Conservation (phyloP, 2,888 invertebrate genomes). For the Lasioglossum pauxillum region DNA sequence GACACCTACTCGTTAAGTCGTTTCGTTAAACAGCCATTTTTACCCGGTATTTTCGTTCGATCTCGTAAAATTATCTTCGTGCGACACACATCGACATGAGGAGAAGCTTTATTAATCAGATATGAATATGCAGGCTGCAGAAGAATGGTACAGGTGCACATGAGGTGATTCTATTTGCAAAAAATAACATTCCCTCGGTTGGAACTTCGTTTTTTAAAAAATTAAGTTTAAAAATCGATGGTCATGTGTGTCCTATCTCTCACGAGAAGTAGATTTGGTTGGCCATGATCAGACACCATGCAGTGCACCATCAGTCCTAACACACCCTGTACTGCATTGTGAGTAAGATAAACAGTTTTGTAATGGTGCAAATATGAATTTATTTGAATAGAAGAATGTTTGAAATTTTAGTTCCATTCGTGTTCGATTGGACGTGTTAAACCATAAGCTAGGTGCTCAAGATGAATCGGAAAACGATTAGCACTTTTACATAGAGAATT, state of each 20-base stretch:
- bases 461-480: neutral
- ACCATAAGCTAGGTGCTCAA: neutral
- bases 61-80: neutral
- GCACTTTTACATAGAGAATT: neutral
- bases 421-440: neutral
- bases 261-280: neutral
- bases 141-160: neutral
- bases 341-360: too few relatives aligned
- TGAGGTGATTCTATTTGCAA: neutral
- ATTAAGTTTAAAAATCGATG: too few relatives aligned
- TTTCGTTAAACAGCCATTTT: constrained; percentile 64
- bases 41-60: neutral
- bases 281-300: too few relatives aligned
- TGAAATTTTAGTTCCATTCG: neutral
- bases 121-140: neutral
- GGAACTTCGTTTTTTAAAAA: too few relatives aligned
- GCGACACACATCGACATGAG: neutral
- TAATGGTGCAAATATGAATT: too few relatives aligned
- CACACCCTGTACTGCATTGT: too few relatives aligned
- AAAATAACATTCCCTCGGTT: neutral
- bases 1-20: constrained; percentile 82
- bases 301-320: too few relatives aligned
- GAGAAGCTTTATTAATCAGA: neutral
- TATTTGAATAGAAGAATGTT: too few relatives aligned
- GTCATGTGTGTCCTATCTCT: neutral